A percentile compares a stretch with the other conserved stretches of the same genome.
Evolutionary conservation across 1,140 invertebrate genomes (phyloP).

Genomic region (Temnothorax curvispinosus): DNA sequence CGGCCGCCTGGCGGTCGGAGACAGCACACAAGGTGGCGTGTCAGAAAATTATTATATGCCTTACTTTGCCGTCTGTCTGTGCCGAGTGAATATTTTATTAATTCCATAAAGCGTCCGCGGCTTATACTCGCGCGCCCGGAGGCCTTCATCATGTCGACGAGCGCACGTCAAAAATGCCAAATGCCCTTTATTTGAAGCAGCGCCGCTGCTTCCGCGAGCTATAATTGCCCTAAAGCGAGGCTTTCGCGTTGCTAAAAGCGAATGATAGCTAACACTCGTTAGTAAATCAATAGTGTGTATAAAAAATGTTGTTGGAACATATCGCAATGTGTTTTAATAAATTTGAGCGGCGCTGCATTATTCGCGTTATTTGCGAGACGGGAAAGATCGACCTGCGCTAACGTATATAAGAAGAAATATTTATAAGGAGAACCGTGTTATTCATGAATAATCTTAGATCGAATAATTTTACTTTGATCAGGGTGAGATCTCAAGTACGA

Average conservation of each 20-base stretch:
- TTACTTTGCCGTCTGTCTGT: slow-evolving; percentile 75
- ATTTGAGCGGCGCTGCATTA: neutral
- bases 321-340: slow-evolving; percentile 28
- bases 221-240: slow-evolving; percentile 44
- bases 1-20: slow-evolving; percentile 58
- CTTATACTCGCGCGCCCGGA: slow-evolving; percentile 1
- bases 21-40: slow-evolving; percentile 76
- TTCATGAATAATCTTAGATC: neutral
- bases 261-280: slow-evolving; percentile 33
- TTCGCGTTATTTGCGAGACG: neutral
- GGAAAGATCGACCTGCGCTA: neutral
- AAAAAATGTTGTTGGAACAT: neutral
- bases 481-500: neutral
- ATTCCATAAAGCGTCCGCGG: slow-evolving; percentile 69
- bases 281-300: slow-evolving; percentile 22
- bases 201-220: slow-evolving; percentile 30
- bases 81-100: slow-evolving; percentile 81
- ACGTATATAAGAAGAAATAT: neutral
- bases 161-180: slow-evolving; percentile 56
- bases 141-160: slow-evolving; percentile 36
- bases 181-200: slow-evolving; percentile 51
- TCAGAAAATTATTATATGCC: slow-evolving; percentile 79
- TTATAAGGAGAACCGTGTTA: neutral
- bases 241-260: slow-evolving; percentile 39
- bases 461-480: slow-evolving; percentile 1